Evolutionary conservation across 2,888 invertebrate species (phyloP).

Genomic region (Trilocha varians): DNA sequence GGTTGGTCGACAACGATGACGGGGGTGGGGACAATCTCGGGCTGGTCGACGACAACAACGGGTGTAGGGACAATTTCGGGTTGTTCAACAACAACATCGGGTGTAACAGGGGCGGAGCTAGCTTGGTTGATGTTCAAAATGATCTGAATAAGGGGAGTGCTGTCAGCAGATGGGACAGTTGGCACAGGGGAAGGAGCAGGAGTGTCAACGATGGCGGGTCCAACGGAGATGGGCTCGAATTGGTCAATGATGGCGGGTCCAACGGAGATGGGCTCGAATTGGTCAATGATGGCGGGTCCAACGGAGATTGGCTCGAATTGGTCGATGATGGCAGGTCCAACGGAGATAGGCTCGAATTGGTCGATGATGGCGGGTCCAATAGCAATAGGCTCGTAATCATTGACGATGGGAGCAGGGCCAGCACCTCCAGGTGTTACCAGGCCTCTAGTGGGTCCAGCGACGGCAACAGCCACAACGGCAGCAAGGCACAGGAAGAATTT

Average conservation of each 20-base stretch:
- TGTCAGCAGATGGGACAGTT: too few relatives aligned
- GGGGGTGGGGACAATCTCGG: neutral
- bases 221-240: too few relatives aligned
- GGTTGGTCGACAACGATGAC: slow-evolving; percentile 4
- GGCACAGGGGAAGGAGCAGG: slow-evolving; percentile 15
- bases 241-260: neutral
- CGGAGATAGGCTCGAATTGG: slow-evolving; percentile 5
- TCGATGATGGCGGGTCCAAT: slow-evolving; percentile 12
- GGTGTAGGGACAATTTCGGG: slow-evolving; percentile 7
- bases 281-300: too few relatives aligned
- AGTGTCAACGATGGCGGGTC: slow-evolving; percentile 11
- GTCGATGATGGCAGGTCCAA: slow-evolving; percentile 16
- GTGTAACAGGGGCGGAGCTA: slow-evolving; percentile 4
- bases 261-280: too few relatives aligned
- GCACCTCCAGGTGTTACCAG: slow-evolving; percentile 12
- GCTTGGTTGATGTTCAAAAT: neutral
- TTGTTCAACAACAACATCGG: slow-evolving; percentile 3
- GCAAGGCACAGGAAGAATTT: slow-evolving; percentile 21
- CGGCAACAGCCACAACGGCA: slow-evolving; percentile 22
- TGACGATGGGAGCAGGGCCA: slow-evolving; percentile 16
- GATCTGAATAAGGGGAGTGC: slow-evolving; percentile 18
- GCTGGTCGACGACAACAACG: slow-evolving; percentile 5
- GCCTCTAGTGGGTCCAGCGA: slow-evolving; percentile 17
- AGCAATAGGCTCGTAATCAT: slow-evolving; percentile 11
- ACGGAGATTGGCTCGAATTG: slow-evolving; percentile 7